Evolutionary conservation across 1,140 invertebrate genomes (phyloP).

Genomic region (Marisa cornuarietis): DNA sequence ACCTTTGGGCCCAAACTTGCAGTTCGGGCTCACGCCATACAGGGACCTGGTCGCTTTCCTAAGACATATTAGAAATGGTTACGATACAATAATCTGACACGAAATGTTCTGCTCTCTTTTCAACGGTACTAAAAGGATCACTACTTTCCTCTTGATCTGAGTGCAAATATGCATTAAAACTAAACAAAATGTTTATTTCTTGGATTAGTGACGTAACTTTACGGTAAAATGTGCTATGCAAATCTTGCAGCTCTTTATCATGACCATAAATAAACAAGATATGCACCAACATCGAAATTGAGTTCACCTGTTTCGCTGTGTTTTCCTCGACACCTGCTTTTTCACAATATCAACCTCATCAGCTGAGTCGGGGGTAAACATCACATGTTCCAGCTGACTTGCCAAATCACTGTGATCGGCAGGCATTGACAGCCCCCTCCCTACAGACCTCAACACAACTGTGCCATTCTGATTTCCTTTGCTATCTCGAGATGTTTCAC

Average conservation of each 20-base stretch:
- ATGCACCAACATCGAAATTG: not conserved
- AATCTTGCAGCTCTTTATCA: no score
- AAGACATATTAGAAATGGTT: conserved; percentile 28
- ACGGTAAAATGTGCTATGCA: no score
- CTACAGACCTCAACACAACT: no score
- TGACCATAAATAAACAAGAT: not conserved
- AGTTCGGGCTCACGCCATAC: conserved; percentile 56
- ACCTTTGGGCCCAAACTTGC: conserved; percentile 57
- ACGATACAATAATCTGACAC: not conserved
- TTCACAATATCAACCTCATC: not conserved
- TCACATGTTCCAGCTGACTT: not conserved
- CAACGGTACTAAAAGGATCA: no score
- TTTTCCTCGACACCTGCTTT: not conserved
- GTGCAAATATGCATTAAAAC: no score
- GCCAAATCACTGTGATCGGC: not conserved
- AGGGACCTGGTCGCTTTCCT: conserved; percentile 45
- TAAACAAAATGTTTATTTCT: no score
- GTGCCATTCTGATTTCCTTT: no score
- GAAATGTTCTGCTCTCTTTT: no score
- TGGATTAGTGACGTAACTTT: no score
- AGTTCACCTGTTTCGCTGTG: not conserved
- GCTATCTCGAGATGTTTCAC: no score
- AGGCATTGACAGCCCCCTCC: no score
- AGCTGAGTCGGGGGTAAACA: not conserved
- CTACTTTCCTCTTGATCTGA: no score